Evolutionary conservation across 2,113 vertebrate species (phyloP), one percentile per base, ranked within the genome.

Genomic region (Equus quagga): DNA sequence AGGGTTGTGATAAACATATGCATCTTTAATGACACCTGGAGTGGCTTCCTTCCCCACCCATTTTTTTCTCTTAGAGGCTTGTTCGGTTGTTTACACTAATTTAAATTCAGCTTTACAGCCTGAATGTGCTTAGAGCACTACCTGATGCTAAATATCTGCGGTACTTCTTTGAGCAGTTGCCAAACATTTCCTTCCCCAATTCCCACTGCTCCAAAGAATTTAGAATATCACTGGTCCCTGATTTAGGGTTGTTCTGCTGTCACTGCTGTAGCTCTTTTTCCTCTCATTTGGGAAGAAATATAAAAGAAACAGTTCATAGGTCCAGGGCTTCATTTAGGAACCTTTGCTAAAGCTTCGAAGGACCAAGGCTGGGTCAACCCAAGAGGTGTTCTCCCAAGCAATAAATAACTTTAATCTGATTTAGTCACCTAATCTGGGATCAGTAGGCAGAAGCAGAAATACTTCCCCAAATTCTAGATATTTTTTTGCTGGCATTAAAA

Each of bases 1-100:
- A 92, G 92, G 91, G 84, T 94, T 91, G 91, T 83, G 97, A 98
- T 98, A 98, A 98, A 98, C 92, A 98, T 98, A 98, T 98, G 94
- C 87, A 97, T 98, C 98, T 98, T 98, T 97, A 98, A 98, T 97
- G 97, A 93, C 89, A 79, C 94, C 85, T 12, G 69, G 62, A 0
- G 54, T 86, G 81, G 46, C 80, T 80, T 31, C 49, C n/a, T 92
- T 93, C 93, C 80, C 21, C 70, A 44, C 41, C 81, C 44, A 41
- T 64, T 97, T 96, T 92, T 94, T 94, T 78, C 41, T 60, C 73
- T 97, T 96, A 93, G 84, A 93, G 85, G 69, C 51, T 97, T 98
- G 67, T 98, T 83, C 98, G 98, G 89, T 98, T 98, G 95, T 97
- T 98, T 97, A 91, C 91, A 84, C 26, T 95, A 67, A 98, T 98